Conservation (phyloP, 37 sponge, comb jelly and placozoan genomes). For the Ianthella basta region DNA sequence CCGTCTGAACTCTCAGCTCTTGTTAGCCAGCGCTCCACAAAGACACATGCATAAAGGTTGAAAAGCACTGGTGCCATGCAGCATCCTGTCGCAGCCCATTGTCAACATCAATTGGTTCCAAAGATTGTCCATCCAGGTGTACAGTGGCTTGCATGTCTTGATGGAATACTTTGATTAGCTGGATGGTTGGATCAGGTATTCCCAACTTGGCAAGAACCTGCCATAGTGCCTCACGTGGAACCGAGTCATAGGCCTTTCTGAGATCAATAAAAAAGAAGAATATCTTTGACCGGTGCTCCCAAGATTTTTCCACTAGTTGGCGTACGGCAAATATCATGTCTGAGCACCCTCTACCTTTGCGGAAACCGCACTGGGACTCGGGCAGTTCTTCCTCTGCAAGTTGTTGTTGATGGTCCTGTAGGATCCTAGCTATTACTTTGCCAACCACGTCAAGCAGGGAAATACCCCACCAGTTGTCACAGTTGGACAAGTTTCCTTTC, state of each 20-base stretch:
- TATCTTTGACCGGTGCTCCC: not conserved
- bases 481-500: not conserved
- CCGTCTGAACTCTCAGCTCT: too few relatives aligned
- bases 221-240: constrained; percentile 22
- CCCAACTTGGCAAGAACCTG: not conserved
- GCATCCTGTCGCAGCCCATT: not conserved
- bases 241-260: not conserved
- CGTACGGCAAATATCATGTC: too few relatives aligned
- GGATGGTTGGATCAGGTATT: not conserved
- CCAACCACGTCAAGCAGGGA: not conserved
- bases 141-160: constrained; percentile 15
- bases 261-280: not conserved
- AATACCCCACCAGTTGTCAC: too few relatives aligned
- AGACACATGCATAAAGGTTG: too few relatives aligned
- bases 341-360: too few relatives aligned
- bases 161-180: constrained; percentile 8
- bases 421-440: not conserved
- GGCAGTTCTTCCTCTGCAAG: constrained; percentile 11
- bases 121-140: not conserved
- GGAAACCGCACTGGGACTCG: constrained; percentile 1
- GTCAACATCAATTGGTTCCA: constrained; percentile 8
- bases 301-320: not conserved
- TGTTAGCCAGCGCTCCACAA: too few relatives aligned
- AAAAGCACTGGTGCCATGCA: not conserved
- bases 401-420: not conserved